Evolutionary conservation across 2,888 invertebrate species (phyloP), one percentile per base, ranked within the genome.

Genomic region (Idaea dimidiata): DNA sequence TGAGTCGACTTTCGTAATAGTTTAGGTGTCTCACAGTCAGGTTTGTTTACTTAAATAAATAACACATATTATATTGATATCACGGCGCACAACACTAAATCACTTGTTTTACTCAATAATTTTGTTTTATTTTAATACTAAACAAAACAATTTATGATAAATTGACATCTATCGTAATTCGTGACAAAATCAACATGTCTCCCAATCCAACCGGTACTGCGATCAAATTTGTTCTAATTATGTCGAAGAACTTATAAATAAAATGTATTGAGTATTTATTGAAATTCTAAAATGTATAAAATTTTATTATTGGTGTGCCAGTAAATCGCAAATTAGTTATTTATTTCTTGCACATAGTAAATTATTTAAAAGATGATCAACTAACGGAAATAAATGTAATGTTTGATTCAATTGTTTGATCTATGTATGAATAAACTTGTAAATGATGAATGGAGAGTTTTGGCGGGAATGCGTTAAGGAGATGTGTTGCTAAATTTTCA

Each of bases 171-270:
- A 81, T 83, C 82, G 82, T 85, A 81, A 81, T 80, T 88, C 85
- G 82, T 88, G 88, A 88, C 87, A 85, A 81, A 89, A 84, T 87
- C 90, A 91, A 91, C 89, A 91, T 91, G 91, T 90, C 91, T 73
- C 84, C 88, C 87, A 80, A 86, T 84, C 88, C 87, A 80, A 86
- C 83, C 80, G 80, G 73, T 84, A 79, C 81, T 89, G 88, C 89
- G 89, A 87, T 88, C 86, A 84, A 77, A 57, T 64, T 59, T 65
- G 60, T 55, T 43, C 14, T 43, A 43, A 14, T 43, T 43, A 43
- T 10, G 8, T 43, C 10, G 14, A 8, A 43, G 3, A 14, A 43
- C 43, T 43, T 14, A 8, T 10, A 43, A 14, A 8, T 8, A 43
- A 43, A 43, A 8, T 24, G 24, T 43, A 43, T 8, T 43, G 2